phyloP scores from a whole-genome alignment of 1,140 invertebrate genomes.

The Chlorops oryzae region DNA sequence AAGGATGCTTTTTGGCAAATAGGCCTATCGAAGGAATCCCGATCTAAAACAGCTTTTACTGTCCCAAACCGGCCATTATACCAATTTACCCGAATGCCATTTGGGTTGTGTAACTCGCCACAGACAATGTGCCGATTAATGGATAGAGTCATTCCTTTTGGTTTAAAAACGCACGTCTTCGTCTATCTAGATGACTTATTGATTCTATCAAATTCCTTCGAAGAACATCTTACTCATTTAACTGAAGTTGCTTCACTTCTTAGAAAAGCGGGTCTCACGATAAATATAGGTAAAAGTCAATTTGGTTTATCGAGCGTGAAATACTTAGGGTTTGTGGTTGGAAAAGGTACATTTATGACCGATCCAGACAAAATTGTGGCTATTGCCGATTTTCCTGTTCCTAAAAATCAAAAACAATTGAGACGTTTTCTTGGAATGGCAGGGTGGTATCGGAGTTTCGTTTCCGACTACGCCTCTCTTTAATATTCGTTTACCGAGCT shows the following conservation, averaged over 20 bases:
- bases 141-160: constrained; percentile 40
- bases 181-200: constrained; percentile 17
- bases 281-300: constrained; percentile 48
- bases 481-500: constrained; percentile 15
- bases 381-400: constrained; percentile 20
- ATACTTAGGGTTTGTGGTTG: constrained; percentile 18
- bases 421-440: constrained; percentile 15
- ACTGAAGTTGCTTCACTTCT: constrained; percentile 39
- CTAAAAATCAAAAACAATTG: constrained; percentile 16
- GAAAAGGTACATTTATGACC: constrained; percentile 16
- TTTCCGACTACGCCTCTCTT: too few relatives aligned
- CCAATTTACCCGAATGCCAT: constrained; percentile 18
- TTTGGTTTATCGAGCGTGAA: constrained; percentile 36
- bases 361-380: constrained; percentile 24
- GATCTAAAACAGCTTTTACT: constrained; percentile 48
- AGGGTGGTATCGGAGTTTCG: constrained; percentile 19
- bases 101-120: constrained; percentile 22
- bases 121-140: constrained; percentile 13
- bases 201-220: constrained; percentile 11
- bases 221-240: constrained; percentile 47
- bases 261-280: constrained; percentile 41
- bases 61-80: constrained; percentile 40
- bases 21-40: constrained; percentile 22
- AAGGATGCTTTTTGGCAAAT: constrained; percentile 43
- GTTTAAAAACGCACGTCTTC: constrained; percentile 24